Evolutionary conservation across 2,113 vertebrate genomes (phyloP), one percentile per base, ranked within the genome.

Genomic region (Phrynosoma blainvillii): DNA sequence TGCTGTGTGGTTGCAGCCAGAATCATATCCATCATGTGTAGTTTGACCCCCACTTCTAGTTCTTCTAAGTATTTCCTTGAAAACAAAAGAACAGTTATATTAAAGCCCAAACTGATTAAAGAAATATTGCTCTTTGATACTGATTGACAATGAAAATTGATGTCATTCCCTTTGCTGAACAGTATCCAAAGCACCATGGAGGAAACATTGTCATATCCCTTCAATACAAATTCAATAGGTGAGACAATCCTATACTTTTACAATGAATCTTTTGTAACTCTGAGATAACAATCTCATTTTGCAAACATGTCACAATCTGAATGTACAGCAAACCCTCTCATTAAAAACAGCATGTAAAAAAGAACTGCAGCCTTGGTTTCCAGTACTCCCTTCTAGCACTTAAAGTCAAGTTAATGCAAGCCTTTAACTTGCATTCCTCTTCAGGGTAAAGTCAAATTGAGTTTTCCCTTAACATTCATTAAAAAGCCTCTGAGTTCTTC

Each of bases 261-360:
- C 78, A 87, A 79, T 62, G 90, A 88, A 86, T 94, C 87, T 89
- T 94, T 73, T 92, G 84, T 82, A 85, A 85, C 85, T 87, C 86
- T 87, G 93, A 93, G 82, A 91, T 56, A 94, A 92, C 73, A 89
- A 42, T 85, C 85, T 89, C 86, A 94, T 89, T 93, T 93, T 89
- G 90, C 81, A 89, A 84, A n/a, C 74, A 16, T 74, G 76, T 70
- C 79, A n/a, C 13, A 20, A n/a, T 86, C 36, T 52, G 88, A 89
- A 79, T 87, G 47, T 82, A 47, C 32, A 74, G 47, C n/a, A 74
- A 56, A 56, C 52, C 9, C n/a, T 59, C n/a, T 74, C 70, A 84
- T 84, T 84, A 84, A 84, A 84, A 56, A 56, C 82, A 84, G 47
- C 30, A 73, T 54, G 82, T 56, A 70, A 89, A 90, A 88, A 47